Evolutionary conservation across 2,113 vertebrate genomes (phyloP).

Genomic region (Ardeotis arabs): DNA sequence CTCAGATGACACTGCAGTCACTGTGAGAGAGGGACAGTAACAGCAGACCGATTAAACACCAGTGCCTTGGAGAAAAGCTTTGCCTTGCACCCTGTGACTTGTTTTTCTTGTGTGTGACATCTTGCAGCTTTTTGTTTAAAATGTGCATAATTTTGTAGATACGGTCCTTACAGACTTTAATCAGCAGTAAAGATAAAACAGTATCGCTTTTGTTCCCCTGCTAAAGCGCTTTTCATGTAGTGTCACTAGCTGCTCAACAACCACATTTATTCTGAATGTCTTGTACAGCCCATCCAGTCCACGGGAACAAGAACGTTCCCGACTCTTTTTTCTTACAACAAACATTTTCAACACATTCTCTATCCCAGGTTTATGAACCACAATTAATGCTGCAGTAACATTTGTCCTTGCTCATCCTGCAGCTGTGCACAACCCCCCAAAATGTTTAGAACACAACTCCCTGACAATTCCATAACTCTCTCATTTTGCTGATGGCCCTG

Average conservation of each 20-base stretch:
- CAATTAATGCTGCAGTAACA: rapidly evolving
- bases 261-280: not conserved
- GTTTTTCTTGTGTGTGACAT: constrained; percentile 8
- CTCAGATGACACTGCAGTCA: not conserved
- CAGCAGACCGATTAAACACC: not conserved
- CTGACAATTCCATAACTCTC: not conserved
- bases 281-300: not conserved
- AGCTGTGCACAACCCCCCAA: not conserved
- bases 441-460: not conserved
- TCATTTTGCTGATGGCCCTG: not conserved
- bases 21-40: not conserved
- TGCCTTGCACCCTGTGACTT: not conserved
- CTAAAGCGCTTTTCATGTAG: not conserved
- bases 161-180: not conserved
- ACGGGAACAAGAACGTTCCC: not conserved
- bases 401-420: not conserved
- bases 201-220: not conserved
- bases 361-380: not conserved
- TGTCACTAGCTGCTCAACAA: not conserved
- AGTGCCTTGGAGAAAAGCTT: not conserved
- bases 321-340: not conserved
- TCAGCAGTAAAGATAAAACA: not conserved
- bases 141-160: constrained; percentile 30
- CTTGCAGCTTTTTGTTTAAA: constrained; percentile 12
- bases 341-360: not conserved